Evolutionary conservation across 2,113 vertebrate genomes (phyloP), one percentile per base, ranked within the genome.

Genomic region (Pangasianodon gigas): DNA sequence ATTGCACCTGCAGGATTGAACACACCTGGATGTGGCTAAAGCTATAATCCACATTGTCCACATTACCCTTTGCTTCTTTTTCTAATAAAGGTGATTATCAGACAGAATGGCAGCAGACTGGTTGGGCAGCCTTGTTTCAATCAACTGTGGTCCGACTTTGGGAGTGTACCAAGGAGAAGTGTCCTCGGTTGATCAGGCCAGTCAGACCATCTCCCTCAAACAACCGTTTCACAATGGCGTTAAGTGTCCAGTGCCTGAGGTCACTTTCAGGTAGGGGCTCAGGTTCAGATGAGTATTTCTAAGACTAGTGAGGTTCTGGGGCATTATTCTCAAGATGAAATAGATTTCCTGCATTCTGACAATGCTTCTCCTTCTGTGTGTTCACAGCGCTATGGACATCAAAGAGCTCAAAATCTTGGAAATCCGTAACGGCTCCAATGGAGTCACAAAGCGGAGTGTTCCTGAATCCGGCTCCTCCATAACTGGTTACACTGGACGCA

Each of bases 101-200:
- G 92, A 88, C 79, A 89, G 48, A 87, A 98, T 99, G 98, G 98
- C 98, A 91, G 94, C 97, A 0, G 97, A 99, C 91, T 99, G 98
- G 98, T 94, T 99, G 16, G 98, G 98, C 65, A 98, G 97, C 93
- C 97, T 99, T 56, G 98, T 99, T 92, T 99, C 98, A 0, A 98
- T 99, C 87, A 99, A 98, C 89, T 99, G 98, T 87, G 98, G 98
- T 8, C 95, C 97, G 21, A 97, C 98, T 74, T 85, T 99, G 91
- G 98, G 98, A 19, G 97, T 99, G 4, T 99, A 99, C 94, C 98
- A 99, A 90, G 98, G 98, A 89, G 95, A 98, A 69, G 98, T 99
- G 44, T 98, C 97, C 0, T 97, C 97, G 0, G 98, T 99, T 92
- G 98, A 99, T 71, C 98, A 99, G 94, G 92, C 96, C 93, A 98